Evolutionary conservation across 1,140 invertebrate genomes (phyloP).

Genomic region (Aphidius gifuensis): DNA sequence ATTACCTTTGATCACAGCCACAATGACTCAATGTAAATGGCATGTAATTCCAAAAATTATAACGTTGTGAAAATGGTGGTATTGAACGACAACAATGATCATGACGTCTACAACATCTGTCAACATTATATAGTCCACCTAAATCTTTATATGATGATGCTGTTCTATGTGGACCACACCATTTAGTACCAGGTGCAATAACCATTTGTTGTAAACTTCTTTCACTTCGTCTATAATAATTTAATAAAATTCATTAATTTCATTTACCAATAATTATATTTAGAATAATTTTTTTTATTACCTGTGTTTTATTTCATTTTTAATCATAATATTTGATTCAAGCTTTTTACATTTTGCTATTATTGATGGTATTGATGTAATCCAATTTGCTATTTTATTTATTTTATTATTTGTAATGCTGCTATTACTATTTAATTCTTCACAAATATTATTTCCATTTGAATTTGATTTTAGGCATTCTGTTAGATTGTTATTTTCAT

Average conservation of each 20-base stretch:
- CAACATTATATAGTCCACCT: constrained; percentile 65
- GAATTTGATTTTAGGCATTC: constrained; percentile 32
- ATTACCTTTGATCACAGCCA: constrained; percentile 79
- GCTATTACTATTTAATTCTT: too few species aligned
- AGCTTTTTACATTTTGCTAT: too few species aligned
- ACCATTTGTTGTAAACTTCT: constrained; percentile 56
- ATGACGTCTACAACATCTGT: constrained; percentile 79
- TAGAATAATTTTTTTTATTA: too few species aligned
- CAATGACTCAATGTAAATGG: constrained; percentile 85
- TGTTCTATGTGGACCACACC: constrained; percentile 77
- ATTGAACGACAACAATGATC: constrained; percentile 73
- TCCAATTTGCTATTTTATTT: too few species aligned
- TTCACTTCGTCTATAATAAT: constrained; percentile 20
- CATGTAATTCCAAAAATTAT: constrained; percentile 74
- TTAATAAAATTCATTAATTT: constrained; percentile 19
- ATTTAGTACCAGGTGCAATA: constrained; percentile 74
- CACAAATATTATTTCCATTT: constrained; percentile 28
- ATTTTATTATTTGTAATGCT: too few species aligned
- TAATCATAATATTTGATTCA: too few species aligned
- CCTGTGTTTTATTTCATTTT: too few species aligned
- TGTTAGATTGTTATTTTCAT: constrained; percentile 42
- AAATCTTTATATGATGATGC: constrained; percentile 66
- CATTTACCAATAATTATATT: too few species aligned
- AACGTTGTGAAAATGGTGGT: constrained; percentile 65
- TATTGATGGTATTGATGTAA: too few species aligned